These are phyloP conservation scores for Bactericera cockerelli DNA, from an alignment of 1,140 invertebrate genomes.

Conservation along the genomic window DNA sequence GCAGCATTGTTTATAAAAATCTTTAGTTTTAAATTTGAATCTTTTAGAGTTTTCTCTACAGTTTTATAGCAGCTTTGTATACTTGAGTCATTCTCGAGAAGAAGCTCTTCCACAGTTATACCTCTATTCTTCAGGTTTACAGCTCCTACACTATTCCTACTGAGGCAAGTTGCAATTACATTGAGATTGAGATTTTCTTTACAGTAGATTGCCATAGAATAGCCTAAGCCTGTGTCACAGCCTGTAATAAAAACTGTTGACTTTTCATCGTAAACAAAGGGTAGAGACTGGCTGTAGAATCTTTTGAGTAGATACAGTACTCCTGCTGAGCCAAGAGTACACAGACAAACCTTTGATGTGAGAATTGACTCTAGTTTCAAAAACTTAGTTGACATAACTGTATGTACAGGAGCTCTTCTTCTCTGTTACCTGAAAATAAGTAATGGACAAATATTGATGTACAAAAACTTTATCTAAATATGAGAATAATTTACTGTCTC, in stretches of 20 bases:
- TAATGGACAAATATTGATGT: too few relatives aligned
- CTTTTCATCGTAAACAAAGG: neutral
- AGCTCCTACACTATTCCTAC: neutral
- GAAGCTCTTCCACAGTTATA: neutral
- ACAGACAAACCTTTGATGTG: too few relatives aligned
- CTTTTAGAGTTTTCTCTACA: neutral
- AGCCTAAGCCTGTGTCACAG: neutral
- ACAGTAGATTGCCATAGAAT: slow-evolving; percentile 1
- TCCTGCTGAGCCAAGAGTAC: too few relatives aligned
- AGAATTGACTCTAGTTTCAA: too few relatives aligned
- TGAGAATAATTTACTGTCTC: too few relatives aligned
- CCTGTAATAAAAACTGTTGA: neutral
- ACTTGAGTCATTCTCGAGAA: neutral
- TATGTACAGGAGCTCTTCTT: too few relatives aligned
- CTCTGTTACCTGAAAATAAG: too few relatives aligned
- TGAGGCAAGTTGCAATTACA: neutral
- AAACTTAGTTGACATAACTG: too few relatives aligned
- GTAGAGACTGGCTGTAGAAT: neutral
- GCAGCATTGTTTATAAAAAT: slow-evolving; percentile 4
- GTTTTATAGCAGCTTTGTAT: neutral
- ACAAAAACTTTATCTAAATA: too few relatives aligned
- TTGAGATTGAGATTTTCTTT: neutral
- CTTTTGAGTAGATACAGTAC: too few relatives aligned
- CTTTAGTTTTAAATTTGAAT: neutral
- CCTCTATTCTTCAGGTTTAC: neutral